Evolutionary conservation across 2,797 vertebrate genomes (phyloP).

Genomic region (Anisognathus igniventris): DNA sequence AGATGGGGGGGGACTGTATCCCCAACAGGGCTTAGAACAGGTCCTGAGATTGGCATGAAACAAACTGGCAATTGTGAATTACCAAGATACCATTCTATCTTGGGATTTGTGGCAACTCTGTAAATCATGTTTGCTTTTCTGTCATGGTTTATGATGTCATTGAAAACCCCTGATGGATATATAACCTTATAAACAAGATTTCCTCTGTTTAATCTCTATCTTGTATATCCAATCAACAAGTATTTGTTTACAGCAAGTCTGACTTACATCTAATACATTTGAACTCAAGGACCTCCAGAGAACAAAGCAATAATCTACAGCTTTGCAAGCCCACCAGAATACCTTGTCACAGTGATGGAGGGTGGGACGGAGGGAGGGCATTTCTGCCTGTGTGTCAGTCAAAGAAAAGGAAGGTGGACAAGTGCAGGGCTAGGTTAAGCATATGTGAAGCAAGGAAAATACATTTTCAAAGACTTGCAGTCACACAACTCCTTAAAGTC

Average conservation of each 20-base stretch:
- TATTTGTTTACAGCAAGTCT: conserved; percentile 10
- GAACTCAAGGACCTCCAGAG: conserved; percentile 53
- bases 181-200: not conserved
- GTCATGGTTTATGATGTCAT: not conserved
- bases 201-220: not conserved
- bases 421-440: not conserved
- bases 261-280: conserved; percentile 48
- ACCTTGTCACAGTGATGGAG: not conserved
- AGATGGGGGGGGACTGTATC: not conserved
- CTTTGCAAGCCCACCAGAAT: not conserved
- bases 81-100: not conserved
- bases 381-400: not conserved
- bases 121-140: not conserved
- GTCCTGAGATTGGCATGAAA: not conserved
- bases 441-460: not conserved
- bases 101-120: not conserved
- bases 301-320: conserved; percentile 18
- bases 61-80: conserved; percentile 1
- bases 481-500: conserved; percentile 12
- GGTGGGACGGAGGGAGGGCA: not conserved
- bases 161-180: conserved; percentile 8
- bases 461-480: not conserved
- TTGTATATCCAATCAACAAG: not conserved
- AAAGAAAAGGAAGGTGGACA: not conserved
- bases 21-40: not conserved